Percentiles rank a stretch among this genome's conserved stretches.
phyloP scores from a whole-genome alignment of 2,888 invertebrate species.

The Nebria brevicollis region DNA sequence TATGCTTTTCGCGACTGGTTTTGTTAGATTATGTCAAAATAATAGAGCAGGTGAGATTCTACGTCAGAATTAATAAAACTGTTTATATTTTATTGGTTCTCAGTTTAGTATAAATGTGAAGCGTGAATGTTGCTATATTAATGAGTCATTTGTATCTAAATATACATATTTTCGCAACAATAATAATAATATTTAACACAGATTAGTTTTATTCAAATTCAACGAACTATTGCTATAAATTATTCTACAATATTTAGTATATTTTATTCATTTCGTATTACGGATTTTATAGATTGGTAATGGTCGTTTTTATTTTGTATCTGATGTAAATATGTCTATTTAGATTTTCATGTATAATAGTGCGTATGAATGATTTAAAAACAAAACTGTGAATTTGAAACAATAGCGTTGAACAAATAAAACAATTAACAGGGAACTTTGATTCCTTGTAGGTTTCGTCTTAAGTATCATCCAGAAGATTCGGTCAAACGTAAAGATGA shows the following conservation, averaged over 20 bases:
- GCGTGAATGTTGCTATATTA: slow-evolving; percentile 58
- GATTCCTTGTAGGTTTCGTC: slow-evolving; percentile 87
- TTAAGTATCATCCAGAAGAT: slow-evolving; percentile 98
- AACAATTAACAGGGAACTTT: slow-evolving; percentile 48
- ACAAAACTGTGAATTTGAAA: slow-evolving; percentile 33
- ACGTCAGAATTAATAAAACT: slow-evolving; percentile 48
- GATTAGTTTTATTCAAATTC: too few species aligned
- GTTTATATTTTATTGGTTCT: slow-evolving; percentile 47
- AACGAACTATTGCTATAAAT: not conserved
- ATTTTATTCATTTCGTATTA: not conserved
- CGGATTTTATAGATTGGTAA: not conserved
- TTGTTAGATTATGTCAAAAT: slow-evolving; percentile 57
- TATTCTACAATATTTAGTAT: not conserved
- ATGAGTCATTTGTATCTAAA: not conserved
- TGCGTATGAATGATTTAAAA: slow-evolving; percentile 31
- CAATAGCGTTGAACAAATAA: not conserved
- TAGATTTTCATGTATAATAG: slow-evolving; percentile 26
- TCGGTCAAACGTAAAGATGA: slow-evolving; percentile 90
- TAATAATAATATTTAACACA: too few species aligned
- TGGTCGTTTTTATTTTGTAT: not conserved
- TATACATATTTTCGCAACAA: not conserved
- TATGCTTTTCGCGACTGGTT: slow-evolving; percentile 61
- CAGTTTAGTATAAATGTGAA: slow-evolving; percentile 15
- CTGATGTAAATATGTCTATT: slow-evolving; percentile 23
- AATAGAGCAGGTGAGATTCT: slow-evolving; percentile 62